Evolutionary conservation across 1,140 invertebrate species (phyloP), one percentile per base, ranked within the genome.

Genomic region (Drosophila parvula): DNA sequence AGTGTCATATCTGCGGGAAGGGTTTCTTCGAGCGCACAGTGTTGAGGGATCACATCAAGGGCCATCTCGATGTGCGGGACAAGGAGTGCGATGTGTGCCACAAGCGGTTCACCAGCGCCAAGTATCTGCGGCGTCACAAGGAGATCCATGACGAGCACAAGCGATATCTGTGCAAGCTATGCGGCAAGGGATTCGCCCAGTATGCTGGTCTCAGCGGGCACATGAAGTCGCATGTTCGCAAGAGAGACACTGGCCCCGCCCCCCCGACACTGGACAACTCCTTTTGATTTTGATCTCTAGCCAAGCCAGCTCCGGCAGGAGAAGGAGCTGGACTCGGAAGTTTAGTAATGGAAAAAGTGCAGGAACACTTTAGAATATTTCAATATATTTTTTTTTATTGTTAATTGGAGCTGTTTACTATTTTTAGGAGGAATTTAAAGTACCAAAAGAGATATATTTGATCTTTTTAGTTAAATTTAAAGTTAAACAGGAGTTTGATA

Each of bases 101-200:
- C 16, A 85, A 85, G 53, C 58, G 48, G 2, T 85, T 84, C 27
- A 85, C 78, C 12, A 80, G 74, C 18, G 51, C 69, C 34, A 78
- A 74, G 47, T 70, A 81, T 40, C 43, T 85, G 28, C 47, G 60
- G 2, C 78, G 80, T n/a, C 82, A 86, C 51, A 85, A 78, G 50
- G 65, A 81, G 47, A 73, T 85, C 14, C 82, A 85, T 32, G 50
- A 62, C 3, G 22, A 45, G 10, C 40, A 75, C 38, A 80, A 83
- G 27, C 75, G 67, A 0, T 80, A 85, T 28, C 40, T 60, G 36
- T 86, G 83, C 74, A 85, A 84, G 82, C 89, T 71, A 10, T 85
- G 81, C 18, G 48, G 48, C 40, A 85, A 84, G 40, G 36, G 50
- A 12, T 85, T 84, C 22, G 64, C 70, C 9, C 78, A 81, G 40